Base-by-base conservation (phyloP, 2,888 invertebrate genomes). In the Drosophila recens region DNA sequence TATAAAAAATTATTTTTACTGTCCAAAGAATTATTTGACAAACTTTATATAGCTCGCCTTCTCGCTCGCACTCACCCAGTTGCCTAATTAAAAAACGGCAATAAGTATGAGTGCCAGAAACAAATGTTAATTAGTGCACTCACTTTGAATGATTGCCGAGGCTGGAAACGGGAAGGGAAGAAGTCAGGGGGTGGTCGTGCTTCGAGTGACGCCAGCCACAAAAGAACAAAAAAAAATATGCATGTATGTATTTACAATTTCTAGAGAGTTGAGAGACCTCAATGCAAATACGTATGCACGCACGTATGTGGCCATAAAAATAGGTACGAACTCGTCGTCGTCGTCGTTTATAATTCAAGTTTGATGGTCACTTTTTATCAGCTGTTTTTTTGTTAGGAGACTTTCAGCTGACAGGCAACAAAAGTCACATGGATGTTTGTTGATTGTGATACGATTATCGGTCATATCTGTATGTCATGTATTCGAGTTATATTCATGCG, bases 71-170 rank as follows among this genome's bases (percentile, higher is more conserved):
- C 45, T 56, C 20, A n/a, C n/a, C 27, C 56, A 46, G 17, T 42
- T 23, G 49, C 33, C 67, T 61, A 67, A 79, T 73, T 83, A 64
- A 76, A 75, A 80, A 66, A 48, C 53, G 49, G 54, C 34, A 17
- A 58, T 15, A 43, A 36, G 48, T 54, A 13, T 34, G 54, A 63
- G 58, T 48, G 53, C 45, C 43, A 58, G 66, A 65, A 80, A 58
- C 70, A 66, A 87, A 81, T 82, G 72, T 66, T 85, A 85, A 85
- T 85, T 79, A 85, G 82, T 87, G 88, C 86, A 83, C 74, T 82
- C 74, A 64, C 59, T 70, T 67, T 77, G 59, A 79, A 80, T 65
- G 42, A 74, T 70, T 73, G 70, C 49, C 40, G 20, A 49, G 36
- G 36, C 20, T 6, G 5, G 20, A 27, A n/a, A 27, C 8, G 40